These are phyloP conservation scores for Chironomus striatipennis DNA, from an alignment of 1,140 invertebrate species.

Conservation along the genomic window DNA sequence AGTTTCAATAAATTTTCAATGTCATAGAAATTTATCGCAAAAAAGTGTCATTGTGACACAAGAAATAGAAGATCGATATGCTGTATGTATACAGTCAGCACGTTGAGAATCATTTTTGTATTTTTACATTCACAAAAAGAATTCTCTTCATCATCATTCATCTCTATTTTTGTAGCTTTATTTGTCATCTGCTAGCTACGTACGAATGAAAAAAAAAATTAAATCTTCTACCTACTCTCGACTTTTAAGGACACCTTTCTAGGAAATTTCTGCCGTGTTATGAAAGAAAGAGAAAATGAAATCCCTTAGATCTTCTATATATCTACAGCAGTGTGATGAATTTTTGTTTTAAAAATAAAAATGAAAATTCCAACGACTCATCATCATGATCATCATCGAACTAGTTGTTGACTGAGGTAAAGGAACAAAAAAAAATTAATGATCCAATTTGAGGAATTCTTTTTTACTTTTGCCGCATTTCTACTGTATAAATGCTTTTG, in stretches of 20 bases:
- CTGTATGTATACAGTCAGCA: not conserved
- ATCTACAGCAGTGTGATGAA: no score
- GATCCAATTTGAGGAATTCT: no score
- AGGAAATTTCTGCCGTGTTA: not conserved
- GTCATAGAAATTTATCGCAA: not conserved
- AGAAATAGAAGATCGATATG: conserved; percentile 5
- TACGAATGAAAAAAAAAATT: not conserved
- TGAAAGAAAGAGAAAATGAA: not conserved
- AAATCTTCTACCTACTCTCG: not conserved
- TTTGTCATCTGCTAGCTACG: not conserved
- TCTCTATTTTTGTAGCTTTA: not conserved
- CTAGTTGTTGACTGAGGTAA: no score
- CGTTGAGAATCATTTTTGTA: no score
- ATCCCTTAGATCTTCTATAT: not conserved
- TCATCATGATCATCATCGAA: no score
- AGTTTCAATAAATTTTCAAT: not conserved
- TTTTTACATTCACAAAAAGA: no score
- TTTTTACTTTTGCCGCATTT: no score
- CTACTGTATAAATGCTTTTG: no score
- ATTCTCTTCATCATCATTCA: not conserved
- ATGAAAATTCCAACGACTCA: no score
- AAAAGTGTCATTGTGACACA: not conserved
- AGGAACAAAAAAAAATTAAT: no score
- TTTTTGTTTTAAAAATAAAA: no score
- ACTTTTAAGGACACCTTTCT: not conserved